These are phyloP conservation scores for Ophiothrix spiculata DNA, from an alignment of 35 echinoderm and acorn worm genomes.

Conservation along the genomic window DNA sequence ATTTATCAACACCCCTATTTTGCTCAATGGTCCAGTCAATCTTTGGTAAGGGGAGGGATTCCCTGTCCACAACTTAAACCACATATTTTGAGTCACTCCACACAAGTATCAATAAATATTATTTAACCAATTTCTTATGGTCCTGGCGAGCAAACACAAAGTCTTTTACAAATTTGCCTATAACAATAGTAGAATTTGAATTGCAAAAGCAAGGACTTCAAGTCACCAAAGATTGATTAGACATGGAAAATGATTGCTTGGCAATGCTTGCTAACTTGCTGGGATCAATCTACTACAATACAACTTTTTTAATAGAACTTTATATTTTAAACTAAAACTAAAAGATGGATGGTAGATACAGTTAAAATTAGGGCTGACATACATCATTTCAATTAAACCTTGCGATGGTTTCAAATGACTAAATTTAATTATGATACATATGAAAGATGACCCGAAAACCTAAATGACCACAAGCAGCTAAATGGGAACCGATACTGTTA, in stretches of 20 bases:
- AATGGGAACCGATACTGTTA: too few relatives aligned
- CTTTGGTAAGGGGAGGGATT: background rate
- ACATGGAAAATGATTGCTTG: too few relatives aligned
- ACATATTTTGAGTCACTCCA: slow-evolving; percentile 5
- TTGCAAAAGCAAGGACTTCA: background rate
- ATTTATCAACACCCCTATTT: background rate
- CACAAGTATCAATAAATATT: background rate
- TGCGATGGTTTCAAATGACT: too few relatives aligned
- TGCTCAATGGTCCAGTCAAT: background rate
- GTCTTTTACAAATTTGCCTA: background rate
- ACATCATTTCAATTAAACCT: too few relatives aligned
- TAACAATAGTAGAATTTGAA: background rate
- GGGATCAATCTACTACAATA: too few relatives aligned
- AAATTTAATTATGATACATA: background rate
- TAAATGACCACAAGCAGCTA: background rate
- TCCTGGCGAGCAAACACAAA: background rate
- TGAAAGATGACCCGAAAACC: background rate
- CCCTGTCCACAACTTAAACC: background rate
- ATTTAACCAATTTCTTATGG: slow-evolving; percentile 6
- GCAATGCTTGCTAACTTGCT: too few relatives aligned
- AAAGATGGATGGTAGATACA: too few relatives aligned
- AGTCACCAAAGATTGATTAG: too few relatives aligned
- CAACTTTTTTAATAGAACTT: too few relatives aligned
- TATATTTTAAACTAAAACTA: too few relatives aligned
- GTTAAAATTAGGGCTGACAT: too few relatives aligned